Percentiles rank a stretch among this genome's conserved stretches.
These are phyloP conservation scores for Thaleichthys pacificus DNA, from an alignment of 2,797 vertebrate species.

Conservation along the genomic window DNA sequence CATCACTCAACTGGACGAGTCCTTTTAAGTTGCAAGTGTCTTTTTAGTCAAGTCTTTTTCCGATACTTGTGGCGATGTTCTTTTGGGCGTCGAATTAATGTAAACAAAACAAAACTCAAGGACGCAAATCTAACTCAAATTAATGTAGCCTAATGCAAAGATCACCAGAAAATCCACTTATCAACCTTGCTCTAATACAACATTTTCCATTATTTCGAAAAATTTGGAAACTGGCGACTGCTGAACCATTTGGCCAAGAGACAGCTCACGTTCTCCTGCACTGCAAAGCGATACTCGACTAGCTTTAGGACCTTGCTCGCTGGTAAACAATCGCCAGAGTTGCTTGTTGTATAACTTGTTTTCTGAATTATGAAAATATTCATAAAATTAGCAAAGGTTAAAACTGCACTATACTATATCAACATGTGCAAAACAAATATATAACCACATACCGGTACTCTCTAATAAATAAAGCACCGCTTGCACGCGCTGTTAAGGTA, in stretches of 20 bases:
- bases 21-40: constrained; percentile 35
- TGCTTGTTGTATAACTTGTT: constrained; percentile 81
- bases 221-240: constrained; percentile 36
- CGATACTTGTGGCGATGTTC: constrained; percentile 21
- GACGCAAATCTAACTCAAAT: not conserved
- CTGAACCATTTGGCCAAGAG: constrained; percentile 68
- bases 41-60: not conserved
- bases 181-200: constrained; percentile 74
- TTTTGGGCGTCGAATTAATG: not conserved
- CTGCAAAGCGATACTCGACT: constrained; percentile 24
- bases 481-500: not conserved
- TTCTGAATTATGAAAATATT: constrained; percentile 46
- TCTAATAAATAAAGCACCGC: not conserved
- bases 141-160: not conserved
- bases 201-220: constrained; percentile 72
- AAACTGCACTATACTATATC: accelerated
- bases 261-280: constrained; percentile 26
- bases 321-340: constrained; percentile 4
- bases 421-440: not conserved
- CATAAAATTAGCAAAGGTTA: not conserved
- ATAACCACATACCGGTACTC: not conserved
- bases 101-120: not conserved
- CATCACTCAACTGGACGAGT: constrained; percentile 76
- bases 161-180: constrained; percentile 42
- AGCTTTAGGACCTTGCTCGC: constrained; percentile 67